Base-by-base conservation (phyloP, 2,113 vertebrate species). In the Pterophyllum scalare region DNA sequence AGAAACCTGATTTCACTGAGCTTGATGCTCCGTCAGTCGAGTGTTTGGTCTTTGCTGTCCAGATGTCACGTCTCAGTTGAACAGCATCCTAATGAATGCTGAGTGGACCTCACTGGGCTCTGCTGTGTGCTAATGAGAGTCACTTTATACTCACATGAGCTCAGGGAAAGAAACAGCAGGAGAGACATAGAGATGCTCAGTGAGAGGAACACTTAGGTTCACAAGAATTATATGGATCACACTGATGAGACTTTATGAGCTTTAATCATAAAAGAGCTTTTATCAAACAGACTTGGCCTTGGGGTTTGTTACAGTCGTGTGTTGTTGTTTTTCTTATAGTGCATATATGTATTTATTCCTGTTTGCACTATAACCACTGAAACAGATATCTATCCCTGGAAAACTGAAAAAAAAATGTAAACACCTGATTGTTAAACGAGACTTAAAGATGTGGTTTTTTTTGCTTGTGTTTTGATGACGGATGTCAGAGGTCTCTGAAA, bases 1-100 rank as follows among this genome's bases (percentile, higher is more conserved):
- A 60, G 70, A 35, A 67, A 38, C 35, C 12, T 35, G 65, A 60
- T 60, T 24, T 75, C 33, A 20, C 24, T 35, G 26, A 54, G 72
- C 60, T 56, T 1, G 28, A 59, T 2, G 46, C 46, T 52, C 59
- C 7, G 6, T 6, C 59, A 1, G 74, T 35, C 17, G 6, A 26
- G 54, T 35, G 46, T 17, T 77, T 22, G 1, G 17, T 24, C 59
- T 59, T 8, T 24, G 87, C 59, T 85, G 57, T 70, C 76, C 83
- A 33, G 22, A 59, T 88, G 87, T 82, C 83, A 1, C 14, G 33
- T 64, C 33, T 0, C 76, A 14, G 49, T 35, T 20, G 38, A 17
- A 52, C 74, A 54, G 74, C 22, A 2, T 22, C 58, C 17, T 43
- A n/a, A 64, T 74, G 81, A 70, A 72, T 19, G 7, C 57, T 20